Base-by-base conservation (phyloP, 1,140 invertebrate species). In the Battus philenor region DNA sequence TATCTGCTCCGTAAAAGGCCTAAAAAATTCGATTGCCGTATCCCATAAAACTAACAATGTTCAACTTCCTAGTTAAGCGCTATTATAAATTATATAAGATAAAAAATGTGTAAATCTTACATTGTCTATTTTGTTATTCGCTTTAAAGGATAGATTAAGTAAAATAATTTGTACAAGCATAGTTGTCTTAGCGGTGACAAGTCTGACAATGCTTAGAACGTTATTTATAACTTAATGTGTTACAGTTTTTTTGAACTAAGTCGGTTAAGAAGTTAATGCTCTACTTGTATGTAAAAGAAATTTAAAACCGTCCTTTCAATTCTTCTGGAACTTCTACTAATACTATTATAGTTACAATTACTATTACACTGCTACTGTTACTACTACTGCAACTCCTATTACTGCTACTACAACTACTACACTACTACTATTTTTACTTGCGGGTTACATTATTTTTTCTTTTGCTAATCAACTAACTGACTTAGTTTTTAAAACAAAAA, bases 51-150 rank as follows among this genome's bases (percentile, higher is more conserved):
- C 11, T 29, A 41, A 15, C 5, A 8, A 12, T 8, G 17, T 18
- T 17, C 15, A 17, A 18, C 17, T 20, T 34, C 17, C 16, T 34
- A 34, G 5, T 34, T 18, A n/a, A 34, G 9, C 11, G 10, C 16
- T 39, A n/a, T n/a, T n/a, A n/a, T n/a, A n/a, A n/a, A n/a, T n/a
- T n/a, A 27, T 44, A 56, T 8, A 44, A 36, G 46, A 9, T 24
- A 32, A 52, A 54, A 49, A n/a, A 32, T 26, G 15, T 32, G 13
- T 61, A 61, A 61, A 51, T 54, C 32, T 33, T 47, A 51, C 43
- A 50, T 49, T 51, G 50, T 61, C 45, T 61, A 58, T 54, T 61
- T 58, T 45, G 43, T 61, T 61, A 48, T 51, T 36, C 51, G 59
- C 59, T 62, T 62, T 62, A 50, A 58, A 44, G 2, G 27, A 58